Percentiles rank a stretch among this genome's conserved stretches.
These are phyloP conservation scores for Orius insidiosus DNA, from an alignment of 1,140 invertebrate species.

Conservation along the genomic window DNA sequence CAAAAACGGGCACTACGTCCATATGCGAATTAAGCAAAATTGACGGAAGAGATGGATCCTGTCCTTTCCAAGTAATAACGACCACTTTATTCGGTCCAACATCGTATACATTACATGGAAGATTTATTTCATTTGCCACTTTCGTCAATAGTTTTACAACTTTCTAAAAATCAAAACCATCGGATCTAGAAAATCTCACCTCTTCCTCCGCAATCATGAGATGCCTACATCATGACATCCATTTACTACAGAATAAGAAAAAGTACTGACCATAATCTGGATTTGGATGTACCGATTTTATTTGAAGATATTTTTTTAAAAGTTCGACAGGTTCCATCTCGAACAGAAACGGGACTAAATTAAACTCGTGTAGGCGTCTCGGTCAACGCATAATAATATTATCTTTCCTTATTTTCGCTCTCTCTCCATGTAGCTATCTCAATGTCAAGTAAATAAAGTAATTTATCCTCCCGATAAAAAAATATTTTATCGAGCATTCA, in stretches of 20 bases:
- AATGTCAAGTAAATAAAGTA: too few relatives aligned
- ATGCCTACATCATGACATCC: too few relatives aligned
- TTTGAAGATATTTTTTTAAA: constrained; percentile 60
- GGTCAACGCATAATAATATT: too few relatives aligned
- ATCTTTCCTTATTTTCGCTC: too few relatives aligned
- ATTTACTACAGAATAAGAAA: background rate
- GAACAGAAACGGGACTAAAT: too few relatives aligned
- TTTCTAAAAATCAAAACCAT: constrained; percentile 31
- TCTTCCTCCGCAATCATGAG: too few relatives aligned
- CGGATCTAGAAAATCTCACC: background rate
- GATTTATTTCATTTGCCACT: constrained; percentile 41
- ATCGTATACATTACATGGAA: constrained; percentile 39
- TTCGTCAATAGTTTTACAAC: constrained; percentile 48
- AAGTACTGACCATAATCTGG: constrained; percentile 54
- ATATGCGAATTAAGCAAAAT: constrained; percentile 83
- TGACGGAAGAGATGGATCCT: constrained; percentile 44
- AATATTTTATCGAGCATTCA: too few relatives aligned
- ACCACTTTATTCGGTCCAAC: constrained; percentile 48
- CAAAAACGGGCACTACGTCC: constrained; percentile 83
- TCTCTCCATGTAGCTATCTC: too few relatives aligned
- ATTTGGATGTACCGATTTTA: constrained; percentile 64
- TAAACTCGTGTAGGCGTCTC: too few relatives aligned
- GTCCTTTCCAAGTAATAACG: constrained; percentile 67
- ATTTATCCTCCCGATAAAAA: too few relatives aligned
- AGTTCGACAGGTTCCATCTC: background rate